Base-by-base conservation (phyloP, 2,113 vertebrate species). In the Phrynosoma platyrhinos region DNA sequence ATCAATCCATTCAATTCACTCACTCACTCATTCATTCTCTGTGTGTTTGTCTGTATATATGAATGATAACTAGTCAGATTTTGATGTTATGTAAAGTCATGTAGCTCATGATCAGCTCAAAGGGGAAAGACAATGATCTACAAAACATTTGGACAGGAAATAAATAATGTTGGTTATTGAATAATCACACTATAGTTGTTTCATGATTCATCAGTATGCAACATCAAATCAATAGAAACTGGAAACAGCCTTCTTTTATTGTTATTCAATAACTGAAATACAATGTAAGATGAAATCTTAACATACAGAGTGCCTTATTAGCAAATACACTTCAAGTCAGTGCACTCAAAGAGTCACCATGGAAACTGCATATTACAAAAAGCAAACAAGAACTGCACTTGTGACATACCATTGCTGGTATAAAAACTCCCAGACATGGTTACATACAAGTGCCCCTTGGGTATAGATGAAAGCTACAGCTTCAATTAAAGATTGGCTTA, bases 311-410 rank as follows among this genome's bases (percentile, higher is more conserved):
- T 30, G 30, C 58, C 74, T 52, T 66, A 47, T 20, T 47, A 47
- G 58, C 30, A 78, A 66, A 78, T 78, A 47, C n/a, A 78, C n/a
- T 55, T 47, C 74, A n/a, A 40, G 55, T 32, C 58, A 78, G 30
- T 21, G 42, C 47, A 16, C 47, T n/a, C 25, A 27, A 47, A 25
- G 9, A 40, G 16, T 79, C 64, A 32, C 84, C 76, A 79, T 79
- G 76, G 75, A 86, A 86, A 86, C 84, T 53, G n/a, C 69, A 52
- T 18, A 30, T 81, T 64, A 66, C 62, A 77, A 78, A 78, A 53
- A 85, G 27, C 58, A 85, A 77, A 32, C 18, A 78, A 66, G 40
- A 62, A 1, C 40, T 52, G 25, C 42, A 25, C 21, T 69, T 68
- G 20, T 32, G 42, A 2, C n/a, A 36, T 66, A 47, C 36, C 23